Evolutionary conservation across 2,113 vertebrate genomes (phyloP).

Genomic region (Daboia siamensis): DNA sequence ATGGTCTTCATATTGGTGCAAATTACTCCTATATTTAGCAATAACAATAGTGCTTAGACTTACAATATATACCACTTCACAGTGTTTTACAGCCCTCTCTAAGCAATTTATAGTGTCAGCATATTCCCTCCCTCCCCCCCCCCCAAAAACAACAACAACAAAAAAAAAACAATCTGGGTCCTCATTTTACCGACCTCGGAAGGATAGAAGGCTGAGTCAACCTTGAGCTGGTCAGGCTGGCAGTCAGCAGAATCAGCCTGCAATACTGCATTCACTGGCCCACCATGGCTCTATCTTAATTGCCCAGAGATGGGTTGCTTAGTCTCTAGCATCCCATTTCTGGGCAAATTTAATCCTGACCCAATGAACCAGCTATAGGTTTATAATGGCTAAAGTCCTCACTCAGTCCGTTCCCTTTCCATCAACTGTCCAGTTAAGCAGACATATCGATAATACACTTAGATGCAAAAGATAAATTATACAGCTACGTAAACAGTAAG

Average conservation of each 20-base stretch:
- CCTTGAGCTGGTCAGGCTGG: not conserved
- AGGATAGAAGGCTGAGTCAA: not conserved
- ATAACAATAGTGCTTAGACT: not conserved
- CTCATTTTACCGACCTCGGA: not conserved
- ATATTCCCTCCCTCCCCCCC: not conserved
- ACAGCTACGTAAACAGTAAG: slow-evolving; percentile 24
- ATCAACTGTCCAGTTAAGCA: not conserved
- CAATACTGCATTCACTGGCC: not conserved
- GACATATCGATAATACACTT: not conserved
- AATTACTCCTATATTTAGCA: not conserved
- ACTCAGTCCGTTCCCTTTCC: not conserved
- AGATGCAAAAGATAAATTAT: not conserved
- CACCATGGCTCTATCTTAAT: not conserved
- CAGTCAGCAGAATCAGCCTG: not conserved
- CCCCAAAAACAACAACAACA: no score
- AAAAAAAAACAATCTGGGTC: not conserved
- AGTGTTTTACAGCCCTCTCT: not conserved
- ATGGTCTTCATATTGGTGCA: not conserved
- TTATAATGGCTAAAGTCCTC: not conserved
- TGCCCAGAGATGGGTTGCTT: not conserved
- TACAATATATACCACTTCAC: not conserved
- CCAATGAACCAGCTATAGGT: not conserved
- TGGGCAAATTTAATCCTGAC: not conserved
- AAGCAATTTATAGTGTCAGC: not conserved
- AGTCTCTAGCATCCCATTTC: not conserved